These are phyloP conservation scores for Sebastes oblongus DNA, from an alignment of 2,797 vertebrate genomes.

Conservation along the genomic window DNA sequence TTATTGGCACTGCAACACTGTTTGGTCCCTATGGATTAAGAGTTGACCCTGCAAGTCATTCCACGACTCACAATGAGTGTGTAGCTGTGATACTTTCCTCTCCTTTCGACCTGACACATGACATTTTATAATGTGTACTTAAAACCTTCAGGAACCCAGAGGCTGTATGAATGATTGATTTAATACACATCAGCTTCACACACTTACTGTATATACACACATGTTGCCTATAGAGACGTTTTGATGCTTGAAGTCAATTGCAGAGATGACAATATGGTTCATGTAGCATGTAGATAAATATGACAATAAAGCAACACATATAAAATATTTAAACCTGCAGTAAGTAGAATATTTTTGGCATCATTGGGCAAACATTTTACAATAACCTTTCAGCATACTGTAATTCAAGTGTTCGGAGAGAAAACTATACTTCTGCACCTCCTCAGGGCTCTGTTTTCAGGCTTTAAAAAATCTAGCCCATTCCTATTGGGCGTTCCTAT, in stretches of 20 bases:
- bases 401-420: too few species aligned
- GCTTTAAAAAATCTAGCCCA: too few species aligned
- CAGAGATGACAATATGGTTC: neutral
- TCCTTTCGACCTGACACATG: neutral
- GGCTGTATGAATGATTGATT: neutral
- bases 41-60: neutral
- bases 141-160: neutral
- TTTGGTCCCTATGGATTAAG: neutral
- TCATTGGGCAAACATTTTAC: accelerated
- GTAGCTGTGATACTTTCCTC: neutral
- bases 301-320: neutral
- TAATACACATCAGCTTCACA: neutral
- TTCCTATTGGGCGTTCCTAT: too few species aligned
- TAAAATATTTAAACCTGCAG: too few species aligned
- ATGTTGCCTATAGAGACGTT: neutral
- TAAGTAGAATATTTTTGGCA: too few species aligned
- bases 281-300: neutral
- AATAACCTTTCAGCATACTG: too few species aligned
- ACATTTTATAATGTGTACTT: neutral
- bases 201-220: neutral
- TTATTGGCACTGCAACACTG: conserved; percentile 7
- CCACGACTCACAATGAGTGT: neutral
- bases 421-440: too few species aligned
- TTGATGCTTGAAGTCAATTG: neutral
- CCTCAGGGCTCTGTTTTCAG: too few species aligned